phyloP scores from a whole-genome alignment of 2,797 vertebrate genomes.

The Onychomys torridus region DNA sequence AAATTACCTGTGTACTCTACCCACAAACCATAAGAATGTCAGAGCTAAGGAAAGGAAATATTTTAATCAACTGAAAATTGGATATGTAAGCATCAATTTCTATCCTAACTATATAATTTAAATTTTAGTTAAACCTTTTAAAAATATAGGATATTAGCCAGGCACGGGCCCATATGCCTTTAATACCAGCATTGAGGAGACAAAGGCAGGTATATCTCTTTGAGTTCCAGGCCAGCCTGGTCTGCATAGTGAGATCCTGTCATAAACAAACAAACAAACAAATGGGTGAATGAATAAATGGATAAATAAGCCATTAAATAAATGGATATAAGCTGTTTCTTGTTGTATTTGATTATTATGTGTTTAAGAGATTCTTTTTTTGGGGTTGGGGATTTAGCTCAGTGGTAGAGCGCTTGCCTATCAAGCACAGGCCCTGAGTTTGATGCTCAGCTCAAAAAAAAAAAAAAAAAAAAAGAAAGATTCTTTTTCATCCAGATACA shows the following conservation, averaged over 20 bases:
- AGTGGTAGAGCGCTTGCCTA: no score
- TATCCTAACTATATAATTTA: slow-evolving; percentile 20
- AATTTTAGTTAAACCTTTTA: not conserved
- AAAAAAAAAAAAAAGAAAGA: no score
- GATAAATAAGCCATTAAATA: no score
- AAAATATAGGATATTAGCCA: slow-evolving; percentile 9
- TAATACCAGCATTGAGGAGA: not conserved
- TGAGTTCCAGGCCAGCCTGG: not conserved
- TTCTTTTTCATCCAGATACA: not conserved
- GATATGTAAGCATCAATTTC: not conserved
- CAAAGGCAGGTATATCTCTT: no score
- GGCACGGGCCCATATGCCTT: not conserved
- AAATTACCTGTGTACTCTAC: not conserved
- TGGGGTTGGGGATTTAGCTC: no score
- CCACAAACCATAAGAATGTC: not conserved
- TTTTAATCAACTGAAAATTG: not conserved
- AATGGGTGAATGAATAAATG: no score
- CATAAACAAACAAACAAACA: not conserved
- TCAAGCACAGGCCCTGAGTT: no score
- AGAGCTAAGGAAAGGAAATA: not conserved
- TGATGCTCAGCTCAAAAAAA: no score
- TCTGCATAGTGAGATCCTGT: not conserved
- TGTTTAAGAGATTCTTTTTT: not conserved
- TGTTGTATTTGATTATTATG: slow-evolving; percentile 7
- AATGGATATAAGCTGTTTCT: not conserved